phyloP scores from a whole-genome alignment of 1,140 invertebrate genomes.

The Pseudobourletiella spinata region DNA sequence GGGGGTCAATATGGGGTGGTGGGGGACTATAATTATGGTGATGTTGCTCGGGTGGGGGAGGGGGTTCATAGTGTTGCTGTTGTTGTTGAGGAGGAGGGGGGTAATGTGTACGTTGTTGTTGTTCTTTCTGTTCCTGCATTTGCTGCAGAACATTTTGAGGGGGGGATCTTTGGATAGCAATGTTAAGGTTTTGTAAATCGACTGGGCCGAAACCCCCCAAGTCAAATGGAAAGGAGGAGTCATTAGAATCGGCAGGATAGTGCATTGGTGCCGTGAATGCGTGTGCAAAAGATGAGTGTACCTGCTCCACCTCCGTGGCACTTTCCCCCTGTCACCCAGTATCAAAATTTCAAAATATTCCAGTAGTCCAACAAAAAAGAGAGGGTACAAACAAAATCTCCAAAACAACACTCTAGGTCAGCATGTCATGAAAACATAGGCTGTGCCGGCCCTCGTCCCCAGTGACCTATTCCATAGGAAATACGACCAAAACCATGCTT shows the following conservation, averaged over 20 bases:
- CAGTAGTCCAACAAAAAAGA: constrained; percentile 9
- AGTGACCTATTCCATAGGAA: too few relatives aligned
- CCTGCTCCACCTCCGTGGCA: constrained; percentile 29
- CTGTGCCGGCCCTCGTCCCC: too few relatives aligned
- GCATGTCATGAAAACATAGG: too few relatives aligned
- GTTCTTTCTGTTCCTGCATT: neutral
- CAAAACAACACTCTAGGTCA: neutral
- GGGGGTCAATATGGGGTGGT: neutral
- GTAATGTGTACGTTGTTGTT: neutral
- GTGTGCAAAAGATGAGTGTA: constrained; percentile 16
- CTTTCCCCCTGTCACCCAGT: constrained; percentile 16
- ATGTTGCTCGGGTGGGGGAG: neutral
- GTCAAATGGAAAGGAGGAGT: neutral
- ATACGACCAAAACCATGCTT: too few relatives aligned
- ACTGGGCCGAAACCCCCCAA: neutral
- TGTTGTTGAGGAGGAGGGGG: neutral
- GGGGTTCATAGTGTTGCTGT: neutral
- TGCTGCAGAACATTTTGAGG: constrained; percentile 12
- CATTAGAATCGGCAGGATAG: neutral
- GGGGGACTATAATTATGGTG: neutral
- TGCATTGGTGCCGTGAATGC: constrained; percentile 9
- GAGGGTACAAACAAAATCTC: neutral
- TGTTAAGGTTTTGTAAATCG: constrained; percentile 1
- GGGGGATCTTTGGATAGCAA: constrained; percentile 19
- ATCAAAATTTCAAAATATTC: constrained; percentile 9